Evolutionary conservation across 2,797 vertebrate species (phyloP), one percentile per base, ranked within the genome.

Genomic region (Phrynocephalus forsythii): DNA sequence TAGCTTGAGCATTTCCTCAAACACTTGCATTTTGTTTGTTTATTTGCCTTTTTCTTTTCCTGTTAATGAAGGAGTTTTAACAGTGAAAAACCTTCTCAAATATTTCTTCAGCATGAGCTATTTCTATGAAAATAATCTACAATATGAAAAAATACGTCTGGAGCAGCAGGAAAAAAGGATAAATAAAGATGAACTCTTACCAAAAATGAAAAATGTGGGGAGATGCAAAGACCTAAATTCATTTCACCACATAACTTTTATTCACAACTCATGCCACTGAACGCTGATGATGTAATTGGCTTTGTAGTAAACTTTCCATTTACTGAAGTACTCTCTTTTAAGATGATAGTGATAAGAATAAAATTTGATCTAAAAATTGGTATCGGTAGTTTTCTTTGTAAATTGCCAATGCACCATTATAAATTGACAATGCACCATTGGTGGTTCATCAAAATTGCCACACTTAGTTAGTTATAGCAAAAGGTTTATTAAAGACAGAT

Each of bases 1-100:
- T 56, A 56, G 52, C 52, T 56, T 13, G 52, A 56, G 52, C 52
- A 56, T 7, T 56, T 56, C 52, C 6, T 11, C 52, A 88, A 75
- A 11, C n/a, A 38, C 48, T 82, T 68, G 60, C 33, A 68, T 89
- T 78, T 89, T 56, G 83, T 24, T 72, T 0, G 80, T 67, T 93
- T 82, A 3, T 83, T 80, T 75, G 20, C 15, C 38, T 22, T 20
- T 38, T 75, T 33, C 38, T 72, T 44, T 68, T 83, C 20, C 24
- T 67, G 24, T 82, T 82, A 38, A 30, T 79, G 75, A 86, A n/a
- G 11, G 33, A 48, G 22, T 72, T 56, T 79, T 44, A 72, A 79
- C n/a, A 79, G 69, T 7, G 38, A 4, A 60, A 81, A 89, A 30
- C 24, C 24, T 63, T 33, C 10, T 63, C 50, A 75, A 71, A 56